Percentiles rank a stretch among this genome's conserved stretches.
Evolutionary conservation across 2,888 invertebrate species (phyloP).

Genomic region (Chaitophorus viminalis): DNA sequence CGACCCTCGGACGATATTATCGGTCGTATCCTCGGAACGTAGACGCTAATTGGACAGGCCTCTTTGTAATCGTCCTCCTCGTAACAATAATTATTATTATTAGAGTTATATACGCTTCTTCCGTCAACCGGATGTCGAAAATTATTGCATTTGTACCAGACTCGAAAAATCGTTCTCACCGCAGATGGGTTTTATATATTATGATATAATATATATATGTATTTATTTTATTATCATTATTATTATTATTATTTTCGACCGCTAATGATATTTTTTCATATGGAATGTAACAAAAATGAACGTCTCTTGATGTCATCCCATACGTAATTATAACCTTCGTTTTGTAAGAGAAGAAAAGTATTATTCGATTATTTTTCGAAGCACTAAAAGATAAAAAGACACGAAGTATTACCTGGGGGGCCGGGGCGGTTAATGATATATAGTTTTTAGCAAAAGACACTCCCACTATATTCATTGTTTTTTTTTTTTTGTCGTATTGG

Average conservation of each 20-base stretch:
- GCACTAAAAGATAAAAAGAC: conserved; percentile 49
- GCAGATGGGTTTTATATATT: conserved; percentile 48
- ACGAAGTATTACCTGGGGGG: not conserved
- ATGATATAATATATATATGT: conserved; percentile 31
- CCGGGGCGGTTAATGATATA: conserved; percentile 41
- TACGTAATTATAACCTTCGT: conserved; percentile 50
- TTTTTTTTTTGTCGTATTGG: not conserved
- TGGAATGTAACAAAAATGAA: conserved; percentile 33
- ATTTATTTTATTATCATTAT: not conserved
- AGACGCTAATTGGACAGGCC: conserved; percentile 60
- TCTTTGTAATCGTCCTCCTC: conserved; percentile 56
- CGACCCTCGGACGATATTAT: conserved; percentile 59
- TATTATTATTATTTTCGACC: conserved; percentile 26
- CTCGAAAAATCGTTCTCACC: conserved; percentile 56
- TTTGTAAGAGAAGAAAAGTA: conserved; percentile 42
- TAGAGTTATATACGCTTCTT: conserved; percentile 56
- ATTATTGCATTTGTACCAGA: conserved; percentile 56
- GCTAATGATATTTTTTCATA: conserved; percentile 53
- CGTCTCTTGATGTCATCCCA: conserved; percentile 54
- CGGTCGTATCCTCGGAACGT: conserved; percentile 44
- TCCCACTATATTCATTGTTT: conserved; percentile 41
- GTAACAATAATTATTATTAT: conserved; percentile 59
- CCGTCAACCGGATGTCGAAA: conserved; percentile 61
- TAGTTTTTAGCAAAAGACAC: conserved; percentile 46
- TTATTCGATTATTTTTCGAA: conserved; percentile 47